Base-by-base conservation (phyloP, 2,888 invertebrate species). In the Laothoe populi region DNA sequence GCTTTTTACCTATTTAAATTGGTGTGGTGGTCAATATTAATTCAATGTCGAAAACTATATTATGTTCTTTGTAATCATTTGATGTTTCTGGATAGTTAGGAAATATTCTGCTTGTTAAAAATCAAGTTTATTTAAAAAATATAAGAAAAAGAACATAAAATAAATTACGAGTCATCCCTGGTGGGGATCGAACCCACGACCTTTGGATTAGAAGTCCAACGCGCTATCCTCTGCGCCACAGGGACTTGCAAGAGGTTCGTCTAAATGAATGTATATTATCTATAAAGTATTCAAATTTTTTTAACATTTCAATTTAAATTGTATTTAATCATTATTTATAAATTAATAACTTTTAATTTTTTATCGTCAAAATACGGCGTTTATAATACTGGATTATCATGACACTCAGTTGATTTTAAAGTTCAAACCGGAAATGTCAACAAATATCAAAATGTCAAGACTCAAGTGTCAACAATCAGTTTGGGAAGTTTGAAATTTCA, bases 181-280 rank as follows among this genome's bases (percentile, higher is more conserved):
- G 95, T 95, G 95, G 95, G 96, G 95, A 96, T 96, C 95, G 96
- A 96, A 96, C 95, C 95, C 96, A 95, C 95, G 96, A 96, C 96
- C 96, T 96, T 96, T 96, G 96, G 96, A 96, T 96, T 96, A 96
- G 96, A 96, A 96, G 96, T 96, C 96, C 96, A 96, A 96, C 96
- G 96, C 96, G 96, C 96, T 96, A 96, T 96, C 96, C 96, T 95
- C 96, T 96, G 96, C 96, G 96, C 96, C 95, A 96, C 95, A 95
- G 95, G 96, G 96, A 96, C 96, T 72, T 72, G 61, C 82, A 62
- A 0, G 0, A 0, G 0, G 3, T 0, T 0, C 0, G 62, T 63
- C 67, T 68, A 88, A 90, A 88, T 87, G 75, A 58, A 3, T 19
- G 16, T 63, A 66, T 5, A 23, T 0, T 63, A 61, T 63, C 57